Conservation (phyloP, 2,113 vertebrate species). For the Notarius quadriscutis region DNA sequence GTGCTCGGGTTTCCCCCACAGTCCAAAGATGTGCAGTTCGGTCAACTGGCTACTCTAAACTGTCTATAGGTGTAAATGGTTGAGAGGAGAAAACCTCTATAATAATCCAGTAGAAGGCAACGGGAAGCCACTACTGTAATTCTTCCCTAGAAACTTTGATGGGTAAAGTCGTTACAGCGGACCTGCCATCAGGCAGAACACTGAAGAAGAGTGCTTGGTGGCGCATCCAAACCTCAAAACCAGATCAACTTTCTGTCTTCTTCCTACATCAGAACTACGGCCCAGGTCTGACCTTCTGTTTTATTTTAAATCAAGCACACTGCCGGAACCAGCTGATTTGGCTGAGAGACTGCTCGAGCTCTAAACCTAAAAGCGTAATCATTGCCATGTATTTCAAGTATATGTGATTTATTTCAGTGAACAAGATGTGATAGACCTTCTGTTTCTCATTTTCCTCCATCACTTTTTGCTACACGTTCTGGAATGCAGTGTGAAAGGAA, state of each 20-base stretch:
- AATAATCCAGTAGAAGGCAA: no score
- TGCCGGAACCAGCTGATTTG: conserved; percentile 32
- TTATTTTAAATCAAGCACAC: background rate
- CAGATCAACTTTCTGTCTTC: conserved; percentile 4
- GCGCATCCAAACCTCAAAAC: conserved; percentile 43
- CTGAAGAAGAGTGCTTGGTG: conserved; percentile 26
- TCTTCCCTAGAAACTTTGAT: no score
- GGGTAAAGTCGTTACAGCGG: no score
- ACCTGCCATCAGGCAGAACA: no score
- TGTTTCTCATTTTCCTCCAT: conserved; percentile 27
- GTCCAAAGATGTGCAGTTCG: no score
- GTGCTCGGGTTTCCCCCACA: no score
- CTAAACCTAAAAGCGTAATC: conserved; percentile 6
- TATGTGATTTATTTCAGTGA: conserved; percentile 23
- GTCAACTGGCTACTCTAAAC: no score
- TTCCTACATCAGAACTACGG: conserved; percentile 36
- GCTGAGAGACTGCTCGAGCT: conserved; percentile 33
- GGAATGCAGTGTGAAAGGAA: conserved; percentile 1
- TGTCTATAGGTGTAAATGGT: no score
- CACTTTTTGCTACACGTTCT: conserved; percentile 12
- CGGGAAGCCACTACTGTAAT: no score
- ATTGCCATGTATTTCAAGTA: conserved; percentile 15
- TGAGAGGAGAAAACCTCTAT: no score
- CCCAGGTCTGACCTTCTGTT: conserved; percentile 31
- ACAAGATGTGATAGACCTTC: conserved; percentile 20